Conservation (phyloP, 2,113 vertebrate genomes). For the Pardalotus punctatus region DNA sequence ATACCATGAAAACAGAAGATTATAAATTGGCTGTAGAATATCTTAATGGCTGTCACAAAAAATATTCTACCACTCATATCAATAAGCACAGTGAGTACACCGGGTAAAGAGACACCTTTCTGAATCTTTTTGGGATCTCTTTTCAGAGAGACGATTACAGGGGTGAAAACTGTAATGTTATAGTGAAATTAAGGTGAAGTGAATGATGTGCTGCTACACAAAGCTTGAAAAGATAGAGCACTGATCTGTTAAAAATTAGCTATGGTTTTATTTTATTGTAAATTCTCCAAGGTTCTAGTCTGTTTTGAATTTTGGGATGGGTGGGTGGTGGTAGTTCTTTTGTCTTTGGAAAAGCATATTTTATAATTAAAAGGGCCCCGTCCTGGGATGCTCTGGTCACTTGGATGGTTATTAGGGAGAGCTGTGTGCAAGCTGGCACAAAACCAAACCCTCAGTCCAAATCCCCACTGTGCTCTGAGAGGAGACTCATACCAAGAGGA, state of each 20-base stretch:
- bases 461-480: background rate
- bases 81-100: background rate
- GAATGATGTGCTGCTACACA: background rate
- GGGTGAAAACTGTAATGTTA: background rate
- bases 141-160: background rate
- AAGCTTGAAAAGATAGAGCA: background rate
- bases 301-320: background rate
- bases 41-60: background rate
- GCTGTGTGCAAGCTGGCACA: background rate
- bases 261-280: background rate
- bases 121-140: background rate
- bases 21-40: background rate
- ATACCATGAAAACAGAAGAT: background rate
- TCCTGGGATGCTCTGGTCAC: background rate
- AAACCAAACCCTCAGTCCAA: background rate
- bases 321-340: background rate
- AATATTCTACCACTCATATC: background rate
- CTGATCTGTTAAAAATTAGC: background rate
- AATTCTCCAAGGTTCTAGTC: background rate
- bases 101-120: background rate
- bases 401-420: background rate
- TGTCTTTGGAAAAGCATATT: background rate
- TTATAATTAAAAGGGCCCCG: background rate
- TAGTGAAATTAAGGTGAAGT: background rate
- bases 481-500: background rate